phyloP scores from a whole-genome alignment of 2,113 vertebrate species.

The Panthera uncia region DNA sequence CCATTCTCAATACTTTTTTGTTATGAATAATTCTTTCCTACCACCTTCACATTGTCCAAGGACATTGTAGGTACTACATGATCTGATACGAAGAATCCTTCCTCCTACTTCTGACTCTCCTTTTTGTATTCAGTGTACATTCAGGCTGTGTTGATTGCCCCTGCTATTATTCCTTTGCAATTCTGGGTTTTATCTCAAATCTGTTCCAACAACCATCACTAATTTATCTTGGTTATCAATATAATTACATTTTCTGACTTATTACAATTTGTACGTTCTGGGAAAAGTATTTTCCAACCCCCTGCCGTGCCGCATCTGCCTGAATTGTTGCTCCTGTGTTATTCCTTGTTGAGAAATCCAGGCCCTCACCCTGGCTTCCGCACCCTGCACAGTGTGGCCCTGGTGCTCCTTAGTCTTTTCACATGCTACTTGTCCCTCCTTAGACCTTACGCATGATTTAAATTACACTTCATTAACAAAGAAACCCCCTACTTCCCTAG shows the following conservation, averaged over 20 bases:
- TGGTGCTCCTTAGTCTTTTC: background rate
- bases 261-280: background rate
- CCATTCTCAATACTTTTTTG: background rate
- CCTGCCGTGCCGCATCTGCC: background rate
- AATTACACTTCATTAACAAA: background rate
- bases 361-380: background rate
- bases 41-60: background rate
- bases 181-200: background rate
- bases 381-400: background rate
- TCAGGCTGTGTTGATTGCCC: background rate
- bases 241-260: background rate
- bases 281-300: background rate
- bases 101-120: background rate
- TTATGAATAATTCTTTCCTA: background rate
- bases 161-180: background rate
- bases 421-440: background rate
- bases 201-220: background rate
- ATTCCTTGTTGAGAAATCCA: background rate
- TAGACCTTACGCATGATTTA: background rate
- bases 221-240: background rate
- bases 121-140: background rate
- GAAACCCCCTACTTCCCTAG: background rate
- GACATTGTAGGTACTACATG: background rate
- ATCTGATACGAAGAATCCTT: background rate
- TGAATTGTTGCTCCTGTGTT: background rate